A percentile compares a stretch with the other conserved stretches of the same genome.
phyloP scores from a whole-genome alignment of 1,140 invertebrate species.

The Anastrepha ludens region DNA sequence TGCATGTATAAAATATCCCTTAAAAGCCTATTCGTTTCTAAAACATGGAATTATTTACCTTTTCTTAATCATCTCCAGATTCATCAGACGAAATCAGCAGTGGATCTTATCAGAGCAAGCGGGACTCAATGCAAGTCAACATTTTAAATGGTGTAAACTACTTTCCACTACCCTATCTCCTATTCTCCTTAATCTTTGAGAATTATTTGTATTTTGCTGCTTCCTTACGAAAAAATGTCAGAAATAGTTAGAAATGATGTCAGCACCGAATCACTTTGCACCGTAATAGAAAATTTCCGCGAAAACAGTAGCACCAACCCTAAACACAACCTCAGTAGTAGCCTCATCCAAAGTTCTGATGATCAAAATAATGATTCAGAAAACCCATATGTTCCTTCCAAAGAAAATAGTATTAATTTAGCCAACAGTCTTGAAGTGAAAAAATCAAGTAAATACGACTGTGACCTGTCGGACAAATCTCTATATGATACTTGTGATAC shows the following conservation, averaged over 20 bases:
- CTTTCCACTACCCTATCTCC: conserved; percentile 9
- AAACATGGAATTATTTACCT: neutral
- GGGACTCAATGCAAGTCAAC: conserved; percentile 53
- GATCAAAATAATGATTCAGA: neutral
- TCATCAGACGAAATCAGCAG: neutral
- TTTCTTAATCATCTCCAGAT: neutral
- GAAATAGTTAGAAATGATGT: conserved; percentile 56
- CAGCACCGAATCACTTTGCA: conserved; percentile 58
- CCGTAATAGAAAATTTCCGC: conserved; percentile 56
- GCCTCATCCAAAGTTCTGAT: neutral
- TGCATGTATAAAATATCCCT: too few species aligned
- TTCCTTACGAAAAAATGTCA: conserved; percentile 55
- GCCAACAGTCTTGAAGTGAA: neutral
- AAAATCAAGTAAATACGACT: conserved; percentile 8
- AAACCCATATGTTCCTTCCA: neutral
- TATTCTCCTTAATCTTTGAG: conserved; percentile 21
- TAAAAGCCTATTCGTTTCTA: neutral
- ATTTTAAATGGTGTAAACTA: neutral
- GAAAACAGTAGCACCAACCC: neutral
- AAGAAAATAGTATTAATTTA: conserved; percentile 38
- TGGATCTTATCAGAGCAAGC: neutral
- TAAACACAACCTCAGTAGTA: neutral
- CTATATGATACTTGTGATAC: conserved; percentile 55
- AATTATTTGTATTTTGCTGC: neutral
- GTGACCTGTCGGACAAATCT: conserved; percentile 41